Conservation (phyloP, 1,140 invertebrate genomes). For the Pollicipes pollicipes region DNA sequence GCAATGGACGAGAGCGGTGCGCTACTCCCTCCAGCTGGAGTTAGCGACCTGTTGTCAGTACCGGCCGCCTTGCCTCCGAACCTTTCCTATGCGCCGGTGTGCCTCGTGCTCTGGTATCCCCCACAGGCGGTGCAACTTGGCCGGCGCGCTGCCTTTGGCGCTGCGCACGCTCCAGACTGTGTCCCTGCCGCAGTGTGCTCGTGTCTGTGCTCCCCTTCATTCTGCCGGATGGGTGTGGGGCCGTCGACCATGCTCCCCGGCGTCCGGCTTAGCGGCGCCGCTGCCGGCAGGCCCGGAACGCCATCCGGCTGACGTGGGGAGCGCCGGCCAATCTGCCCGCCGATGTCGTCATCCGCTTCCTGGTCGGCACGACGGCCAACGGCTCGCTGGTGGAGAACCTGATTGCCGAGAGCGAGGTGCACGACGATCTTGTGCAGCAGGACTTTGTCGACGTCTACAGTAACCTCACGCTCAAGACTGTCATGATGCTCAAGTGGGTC, state of each 20-base stretch:
- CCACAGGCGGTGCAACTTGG: no score
- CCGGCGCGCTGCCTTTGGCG: neutral
- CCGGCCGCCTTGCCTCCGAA: no score
- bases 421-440: conserved; percentile 77
- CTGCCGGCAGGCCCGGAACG: neutral
- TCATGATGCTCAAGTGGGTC: conserved; percentile 63
- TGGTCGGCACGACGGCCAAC: neutral
- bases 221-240: no score
- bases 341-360: neutral
- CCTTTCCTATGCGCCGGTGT: no score
- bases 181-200: no score
- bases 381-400: neutral
- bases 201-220: no score
- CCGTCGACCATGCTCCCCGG: no score
- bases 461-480: conserved; percentile 77
- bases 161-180: neutral
- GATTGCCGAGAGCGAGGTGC: conserved; percentile 27
- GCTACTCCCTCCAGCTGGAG: no score
- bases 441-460: conserved; percentile 76
- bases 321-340: neutral
- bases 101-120: no score
- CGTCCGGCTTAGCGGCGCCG: no score
- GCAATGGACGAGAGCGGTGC: no score
- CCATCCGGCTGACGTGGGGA: neutral
- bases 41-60: no score